Conservation (phyloP, 2,113 vertebrate species). For the Mormyrus iriodes region DNA sequence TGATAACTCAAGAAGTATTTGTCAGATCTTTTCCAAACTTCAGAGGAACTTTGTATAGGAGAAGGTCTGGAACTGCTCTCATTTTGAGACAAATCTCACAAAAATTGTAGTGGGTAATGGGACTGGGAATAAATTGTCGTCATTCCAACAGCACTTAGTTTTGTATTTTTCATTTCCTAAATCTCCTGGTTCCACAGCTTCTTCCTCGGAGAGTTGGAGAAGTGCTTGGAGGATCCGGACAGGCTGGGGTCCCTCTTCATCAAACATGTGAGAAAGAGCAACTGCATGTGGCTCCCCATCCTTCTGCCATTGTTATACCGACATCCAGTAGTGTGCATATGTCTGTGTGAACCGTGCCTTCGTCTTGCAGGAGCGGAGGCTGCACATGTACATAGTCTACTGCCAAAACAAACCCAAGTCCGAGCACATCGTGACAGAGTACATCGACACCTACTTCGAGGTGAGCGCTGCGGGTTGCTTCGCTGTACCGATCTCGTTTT, state of each 20-base stretch:
- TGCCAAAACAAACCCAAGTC: constrained; percentile 84
- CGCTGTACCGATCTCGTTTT: not conserved
- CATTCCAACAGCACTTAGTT: not conserved
- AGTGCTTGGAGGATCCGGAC: constrained; percentile 81
- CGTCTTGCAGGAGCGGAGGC: constrained; percentile 65
- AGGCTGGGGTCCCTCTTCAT: constrained; percentile 73
- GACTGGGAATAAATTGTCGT: not conserved
- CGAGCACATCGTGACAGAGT: constrained; percentile 80
- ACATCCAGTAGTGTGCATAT: not conserved
- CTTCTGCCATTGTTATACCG: not conserved
- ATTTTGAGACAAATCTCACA: not conserved
- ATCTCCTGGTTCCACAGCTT: constrained; percentile 53
- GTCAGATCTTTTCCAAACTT: not conserved
- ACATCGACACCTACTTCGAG: constrained; percentile 80
- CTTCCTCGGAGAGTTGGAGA: constrained; percentile 78
- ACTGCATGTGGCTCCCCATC: not conserved
- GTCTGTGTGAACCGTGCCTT: not conserved
- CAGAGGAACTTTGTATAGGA: not conserved
- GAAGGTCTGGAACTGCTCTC: not conserved
- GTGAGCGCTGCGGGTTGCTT: constrained; percentile 48
- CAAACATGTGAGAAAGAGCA: constrained; percentile 66
- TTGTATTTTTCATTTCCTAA: not conserved
- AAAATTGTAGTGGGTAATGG: not conserved
- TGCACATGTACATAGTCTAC: constrained; percentile 84
- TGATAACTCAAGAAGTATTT: not conserved